Base-by-base conservation (phyloP, 1,140 invertebrate genomes). In the Lerema accius region DNA sequence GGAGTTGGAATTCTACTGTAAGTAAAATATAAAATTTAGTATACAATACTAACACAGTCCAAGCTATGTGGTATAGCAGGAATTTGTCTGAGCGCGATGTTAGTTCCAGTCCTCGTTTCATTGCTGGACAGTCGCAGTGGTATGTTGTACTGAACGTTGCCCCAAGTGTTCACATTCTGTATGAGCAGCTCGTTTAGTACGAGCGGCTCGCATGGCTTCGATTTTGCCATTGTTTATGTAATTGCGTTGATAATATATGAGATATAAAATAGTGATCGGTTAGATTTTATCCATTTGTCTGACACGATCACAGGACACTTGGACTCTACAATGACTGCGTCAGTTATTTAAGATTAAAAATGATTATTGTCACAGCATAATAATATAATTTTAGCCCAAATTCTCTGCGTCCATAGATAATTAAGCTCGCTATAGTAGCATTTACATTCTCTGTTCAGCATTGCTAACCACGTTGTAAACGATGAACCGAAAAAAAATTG, bases 141-240 rank as follows among this genome's bases (percentile, higher is more conserved):
- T n/a, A 90, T 84, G 45, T 89, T 90, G 32, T 90, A 91, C 48
- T 91, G 84, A 1, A 91, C 82, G 37, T 90, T 90, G 0, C 89
- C 90, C 88, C 88, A 91, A 1, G 81, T 85, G 55, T 89, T 91
- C 17, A 90, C 75, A 71, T 91, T 91, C 37, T 86, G 70, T 28
- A 90, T 69, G 9, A 91, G 62, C 4, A 88, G 64, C 0, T 91
- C 80, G 43, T 90, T 80, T 0, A 89, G 67, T 6, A 69, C 71
- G 2, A 78, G 32, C 6, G 76, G 82, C 37, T 79, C 72, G 13
- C 63, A 60, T 9, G 68, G 32, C 26, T 73, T 84, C 1, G 69
- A 17, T 51, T 73, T 43, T 0, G 73, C 23, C 83, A 82, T 81
- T 13, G 19, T 65, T 13, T 49, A 40, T 26, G n/a, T n/a, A n/a